Evolutionary conservation across 2,888 invertebrate species (phyloP).

Genomic region (Dysmachus trigonus): DNA sequence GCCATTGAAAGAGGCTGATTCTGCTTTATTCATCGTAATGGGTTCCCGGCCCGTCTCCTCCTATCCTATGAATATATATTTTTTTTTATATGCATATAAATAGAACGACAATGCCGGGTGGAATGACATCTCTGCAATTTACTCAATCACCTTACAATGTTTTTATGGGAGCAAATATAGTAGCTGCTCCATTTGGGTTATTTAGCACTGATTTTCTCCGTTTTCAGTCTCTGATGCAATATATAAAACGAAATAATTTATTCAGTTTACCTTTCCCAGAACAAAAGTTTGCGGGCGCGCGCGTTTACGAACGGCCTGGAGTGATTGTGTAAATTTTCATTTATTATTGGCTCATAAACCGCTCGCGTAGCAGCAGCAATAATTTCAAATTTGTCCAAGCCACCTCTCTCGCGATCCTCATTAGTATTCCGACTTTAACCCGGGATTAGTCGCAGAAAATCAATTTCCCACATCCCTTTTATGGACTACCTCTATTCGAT

Average conservation of each 20-base stretch:
- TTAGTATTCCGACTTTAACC: not conserved
- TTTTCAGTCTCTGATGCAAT: not conserved
- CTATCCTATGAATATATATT: not conserved
- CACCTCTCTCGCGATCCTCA: not conserved
- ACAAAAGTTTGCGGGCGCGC: not conserved
- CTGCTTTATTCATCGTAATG: not conserved
- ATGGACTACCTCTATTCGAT: not conserved
- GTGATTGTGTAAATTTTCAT: not conserved
- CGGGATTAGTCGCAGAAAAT: not conserved
- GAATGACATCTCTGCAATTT: conserved; percentile 13
- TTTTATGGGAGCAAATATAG: not conserved
- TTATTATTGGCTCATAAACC: not conserved
- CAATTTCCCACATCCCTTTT: not conserved
- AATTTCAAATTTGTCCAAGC: not conserved
- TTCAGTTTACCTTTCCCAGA: not conserved
- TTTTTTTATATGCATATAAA: not conserved
- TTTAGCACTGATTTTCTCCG: not conserved
- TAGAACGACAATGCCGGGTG: not conserved
- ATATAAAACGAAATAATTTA: not conserved
- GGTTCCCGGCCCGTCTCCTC: not conserved
- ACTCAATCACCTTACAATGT: not conserved
- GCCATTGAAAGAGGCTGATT: not conserved
- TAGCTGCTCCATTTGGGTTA: not conserved
- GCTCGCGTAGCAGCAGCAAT: not conserved
- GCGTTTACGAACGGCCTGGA: not conserved